Base-by-base conservation (phyloP, 2,888 invertebrate species). In the Eueremaeus valkanovi region DNA sequence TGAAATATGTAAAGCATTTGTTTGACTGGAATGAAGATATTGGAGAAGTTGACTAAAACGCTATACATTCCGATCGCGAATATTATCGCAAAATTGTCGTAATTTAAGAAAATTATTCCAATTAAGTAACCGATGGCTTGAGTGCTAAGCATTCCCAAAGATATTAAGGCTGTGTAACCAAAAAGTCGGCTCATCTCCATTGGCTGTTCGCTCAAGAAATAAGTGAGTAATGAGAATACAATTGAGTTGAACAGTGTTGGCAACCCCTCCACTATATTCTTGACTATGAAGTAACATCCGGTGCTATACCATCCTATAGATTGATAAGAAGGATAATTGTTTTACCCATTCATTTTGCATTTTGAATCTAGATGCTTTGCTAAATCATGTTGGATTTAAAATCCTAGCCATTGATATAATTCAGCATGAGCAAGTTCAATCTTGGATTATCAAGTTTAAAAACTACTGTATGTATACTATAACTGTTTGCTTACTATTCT, bases 231-330 rank as follows among this genome's bases (percentile, higher is more conserved):
- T 58, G 58, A 58, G 16, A 8, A 58, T 3, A 58, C 13, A 6
- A 58, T 27, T 21, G 58, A 3, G 8, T 27, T n/a, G n/a, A 66
- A n/a, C n/a, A 36, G 5, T 2, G 18, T n/a, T 66, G 33, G 66
- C 1, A 40, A 1, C 6, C 5, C 13, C 36, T 66, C 66, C 3
- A 66, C 36, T 6, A 66, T 36, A n/a, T 1, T 36, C 36, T 66
- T 66, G 1, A 21, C 16, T 9, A 18, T 21, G 31, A 21, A 66
- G n/a, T 36, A 66, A 13, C n/a, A 3, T 3, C 66, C 66, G n/a
- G 66, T 66, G 40, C 66, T 66, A n/a, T 66, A 66, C 66, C 66
- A 66, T 6, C 40, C 66, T 66, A n/a, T 36, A n/a, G 36, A 66
- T 36, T 66, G 11, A 66, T 9, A 36, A 36, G 6, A 9, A 11